Evolutionary conservation across 2,888 invertebrate species (phyloP).

Genomic region (Parascotia fuliginaria): DNA sequence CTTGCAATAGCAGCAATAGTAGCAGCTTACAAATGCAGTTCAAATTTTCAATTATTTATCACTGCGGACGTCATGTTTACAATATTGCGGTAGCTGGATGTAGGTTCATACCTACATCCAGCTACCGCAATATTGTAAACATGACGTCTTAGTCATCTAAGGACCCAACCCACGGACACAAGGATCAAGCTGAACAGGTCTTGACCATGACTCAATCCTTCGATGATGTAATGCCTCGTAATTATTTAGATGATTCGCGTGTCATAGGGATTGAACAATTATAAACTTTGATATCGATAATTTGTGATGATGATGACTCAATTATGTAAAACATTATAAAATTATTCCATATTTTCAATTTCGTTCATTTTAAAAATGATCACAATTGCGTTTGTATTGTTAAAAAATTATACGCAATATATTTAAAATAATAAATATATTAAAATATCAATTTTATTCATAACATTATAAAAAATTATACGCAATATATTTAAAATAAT

Average conservation of each 20-base stretch:
- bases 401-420: too few species aligned
- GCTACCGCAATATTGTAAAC: too few species aligned
- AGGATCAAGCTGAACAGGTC: conserved; percentile 69
- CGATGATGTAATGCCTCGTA: conserved; percentile 79
- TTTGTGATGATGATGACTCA: conserved; percentile 6
- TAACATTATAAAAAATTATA: too few species aligned
- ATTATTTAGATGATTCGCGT: conserved; percentile 74
- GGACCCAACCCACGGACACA: conserved; percentile 71
- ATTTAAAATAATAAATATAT: too few species aligned
- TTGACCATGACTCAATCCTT: conserved; percentile 80
- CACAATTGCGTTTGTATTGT: too few species aligned
- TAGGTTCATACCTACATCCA: conserved; percentile 47
- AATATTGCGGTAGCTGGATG: conserved; percentile 65
- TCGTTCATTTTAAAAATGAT: too few species aligned
- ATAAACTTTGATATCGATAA: conserved; percentile 47
- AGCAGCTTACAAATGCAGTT: conserved; percentile 31
- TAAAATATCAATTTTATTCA: too few species aligned
- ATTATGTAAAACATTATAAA: background rate
- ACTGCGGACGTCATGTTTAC: conserved; percentile 61
- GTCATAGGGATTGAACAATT: conserved; percentile 54
- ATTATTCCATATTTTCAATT: background rate
- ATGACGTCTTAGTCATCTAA: conserved; percentile 76
- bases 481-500: too few species aligned
- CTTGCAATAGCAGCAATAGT: too few species aligned
- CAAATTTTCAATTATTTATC: conserved; percentile 45